Conservation (phyloP, 2,113 vertebrate species). For the Triplophysa tibetana region DNA sequence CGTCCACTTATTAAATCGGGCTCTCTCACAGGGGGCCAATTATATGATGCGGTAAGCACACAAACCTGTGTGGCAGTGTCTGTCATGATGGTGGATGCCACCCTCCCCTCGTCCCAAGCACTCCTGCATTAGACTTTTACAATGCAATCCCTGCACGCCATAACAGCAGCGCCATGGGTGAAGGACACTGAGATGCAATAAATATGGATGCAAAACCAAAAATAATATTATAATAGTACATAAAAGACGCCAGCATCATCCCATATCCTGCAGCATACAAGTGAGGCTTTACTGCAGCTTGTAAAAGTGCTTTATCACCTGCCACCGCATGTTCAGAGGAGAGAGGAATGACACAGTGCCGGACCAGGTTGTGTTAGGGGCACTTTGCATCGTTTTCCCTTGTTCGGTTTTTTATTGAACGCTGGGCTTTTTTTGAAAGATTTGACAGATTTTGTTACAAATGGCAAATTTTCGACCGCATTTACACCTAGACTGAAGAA, state of each 20-base stretch:
- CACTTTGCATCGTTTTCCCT: slow-evolving; percentile 21
- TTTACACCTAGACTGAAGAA: neutral
- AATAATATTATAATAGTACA: slow-evolving; percentile 60
- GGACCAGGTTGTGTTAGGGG: slow-evolving; percentile 34
- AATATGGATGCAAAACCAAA: slow-evolving; percentile 59
- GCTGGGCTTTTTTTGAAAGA: neutral
- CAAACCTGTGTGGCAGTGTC: slow-evolving; percentile 45
- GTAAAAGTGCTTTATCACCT: slow-evolving; percentile 66
- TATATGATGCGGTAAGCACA: slow-evolving; percentile 45
- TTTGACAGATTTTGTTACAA: slow-evolving; percentile 11
- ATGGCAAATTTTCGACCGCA: neutral
- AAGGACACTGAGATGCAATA: slow-evolving; percentile 55
- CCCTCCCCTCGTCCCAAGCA: slow-evolving; percentile 30
- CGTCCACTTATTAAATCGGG: slow-evolving; percentile 32
- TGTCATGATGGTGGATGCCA: slow-evolving; percentile 36
- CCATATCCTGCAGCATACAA: slow-evolving; percentile 50
- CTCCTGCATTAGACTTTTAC: slow-evolving; percentile 56
- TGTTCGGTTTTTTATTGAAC: neutral
- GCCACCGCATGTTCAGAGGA: slow-evolving; percentile 52
- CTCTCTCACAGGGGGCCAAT: slow-evolving; percentile 50
- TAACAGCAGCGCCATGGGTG: slow-evolving; percentile 37
- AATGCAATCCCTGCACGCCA: slow-evolving; percentile 57
- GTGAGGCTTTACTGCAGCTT: slow-evolving; percentile 62
- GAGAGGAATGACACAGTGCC: slow-evolving; percentile 40
- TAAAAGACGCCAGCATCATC: slow-evolving; percentile 50